Evolutionary conservation across 2,797 vertebrate species (phyloP), one percentile per base, ranked within the genome.

Genomic region (Semotilus atromaculatus): DNA sequence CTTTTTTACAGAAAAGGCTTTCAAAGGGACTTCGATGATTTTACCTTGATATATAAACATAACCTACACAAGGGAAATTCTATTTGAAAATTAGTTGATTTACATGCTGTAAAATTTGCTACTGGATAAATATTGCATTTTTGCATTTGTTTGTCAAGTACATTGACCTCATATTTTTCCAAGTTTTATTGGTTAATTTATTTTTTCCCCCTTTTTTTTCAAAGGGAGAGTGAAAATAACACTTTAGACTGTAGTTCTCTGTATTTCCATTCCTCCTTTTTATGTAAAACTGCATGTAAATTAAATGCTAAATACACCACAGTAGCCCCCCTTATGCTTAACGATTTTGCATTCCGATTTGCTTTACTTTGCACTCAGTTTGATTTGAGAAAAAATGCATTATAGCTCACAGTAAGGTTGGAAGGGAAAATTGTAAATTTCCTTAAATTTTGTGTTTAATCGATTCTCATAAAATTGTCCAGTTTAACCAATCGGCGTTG

Each of bases 101-200:
- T 89, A 90, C 88, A 90, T 90, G 90, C 89, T 86, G 86, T 90
- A 83, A 84, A 86, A 85, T 82, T 85, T 87, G 85, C 74, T 81
- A 85, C 80, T 83, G 72, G 75, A 84, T 88, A 81, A 86, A 82
- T 82, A 83, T 84, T 86, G 88, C 85, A 87, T 87, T 86, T 88
- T 86, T 81, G 86, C 83, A 68, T 70, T 83, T 67, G 62, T 85
- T 86, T 86, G 73, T 90, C 62, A 58, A 86, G 62, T 84, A 86
- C 81, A 88, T 85, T 88, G 60, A 86, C 84, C 73, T 89, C 83
- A 74, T 26, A 29, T 82, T 80, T 89, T 55, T 81, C 87, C 71
- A 86, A 70, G 72, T 84, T 77, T 48, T 86, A 86, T 40, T 88
- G 75, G 62, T 84, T 77, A 86, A 64, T 78, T 80, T 74, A 4